Evolutionary conservation across 2,113 vertebrate species (phyloP), one percentile per base, ranked within the genome.

Genomic region (Austrofundulus limnaeus): DNA sequence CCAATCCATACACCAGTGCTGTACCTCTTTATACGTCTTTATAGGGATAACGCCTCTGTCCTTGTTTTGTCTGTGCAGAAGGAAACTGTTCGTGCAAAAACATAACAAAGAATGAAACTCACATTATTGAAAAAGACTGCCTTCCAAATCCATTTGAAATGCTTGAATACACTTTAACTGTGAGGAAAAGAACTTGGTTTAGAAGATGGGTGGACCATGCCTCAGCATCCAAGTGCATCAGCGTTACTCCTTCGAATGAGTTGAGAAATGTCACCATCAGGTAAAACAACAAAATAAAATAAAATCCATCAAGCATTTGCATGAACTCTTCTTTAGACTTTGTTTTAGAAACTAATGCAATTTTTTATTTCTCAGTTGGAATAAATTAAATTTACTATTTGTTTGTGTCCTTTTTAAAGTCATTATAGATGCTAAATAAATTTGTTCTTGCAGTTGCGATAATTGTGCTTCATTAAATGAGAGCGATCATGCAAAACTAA

Each of bases 121-220:
- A 80, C 51, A 20, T 83, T 21, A 82, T 93, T 51, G 25, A 75
- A 28, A 72, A 69, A 42, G 51, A 70, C 1, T 92, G 91, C 58
- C 87, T 92, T 34, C 91, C 91, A 39, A 24, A 82, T 60, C 82
- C 86, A 17, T 92, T 89, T 68, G 79, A 86, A 56, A 70, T 88
- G 42, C 65, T 78, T 9, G 46, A 61, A 3, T 92, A 89, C 57
- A 57, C 37, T 50, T 50, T 92, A 31, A 82, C 20, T 34, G 77
- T 82, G 23, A 82, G 46, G 39, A 83, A 51, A 47, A 71, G 13
- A 19, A 58, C 24, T 1, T 89, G 83, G 85, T 90, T 90, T 48
- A 81, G 66, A 41, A 61, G 50, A 60, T 49, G 38, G 59, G 12
- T 24, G 1, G 5, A 38, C 2, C 20, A 81, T 2, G 48, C 62